phyloP scores from a whole-genome alignment of 2,113 vertebrate genomes.

The Pipra filicauda region DNA sequence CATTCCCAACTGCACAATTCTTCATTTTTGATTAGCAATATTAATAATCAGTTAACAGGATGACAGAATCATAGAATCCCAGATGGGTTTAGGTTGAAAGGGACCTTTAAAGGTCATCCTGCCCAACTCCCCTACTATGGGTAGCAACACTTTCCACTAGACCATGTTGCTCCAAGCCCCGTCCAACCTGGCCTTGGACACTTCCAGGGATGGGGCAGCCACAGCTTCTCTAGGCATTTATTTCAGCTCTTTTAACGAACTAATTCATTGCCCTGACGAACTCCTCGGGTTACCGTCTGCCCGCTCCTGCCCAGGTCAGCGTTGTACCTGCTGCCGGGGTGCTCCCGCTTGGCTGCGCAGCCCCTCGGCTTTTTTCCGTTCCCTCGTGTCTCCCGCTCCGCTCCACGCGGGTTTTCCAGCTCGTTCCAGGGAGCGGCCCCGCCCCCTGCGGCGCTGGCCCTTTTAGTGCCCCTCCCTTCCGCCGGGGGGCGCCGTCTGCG shows the following conservation, averaged over 20 bases:
- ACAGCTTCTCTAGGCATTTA: not conserved
- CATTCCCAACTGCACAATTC: not conserved
- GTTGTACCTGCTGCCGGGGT: not conserved
- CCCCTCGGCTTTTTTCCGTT: too few relatives aligned
- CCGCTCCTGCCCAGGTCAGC: not conserved
- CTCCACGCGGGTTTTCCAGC: too few relatives aligned
- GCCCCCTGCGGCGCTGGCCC: too few relatives aligned
- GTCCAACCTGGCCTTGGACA: accelerated
- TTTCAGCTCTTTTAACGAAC: not conserved
- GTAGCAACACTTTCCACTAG: not conserved
- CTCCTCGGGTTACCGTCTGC: too few relatives aligned
- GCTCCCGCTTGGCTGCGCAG: too few relatives aligned
- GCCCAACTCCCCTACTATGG: not conserved
- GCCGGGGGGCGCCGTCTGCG: too few relatives aligned
- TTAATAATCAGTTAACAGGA: not conserved
- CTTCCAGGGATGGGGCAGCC: not conserved
- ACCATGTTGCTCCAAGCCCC: not conserved
- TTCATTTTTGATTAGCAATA: not conserved
- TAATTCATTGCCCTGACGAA: accelerated
- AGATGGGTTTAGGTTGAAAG: not conserved
- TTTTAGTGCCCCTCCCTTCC: too few relatives aligned
- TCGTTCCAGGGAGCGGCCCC: too few relatives aligned
- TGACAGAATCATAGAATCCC: not conserved
- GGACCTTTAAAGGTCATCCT: not conserved
- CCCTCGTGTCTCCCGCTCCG: too few relatives aligned